Base-by-base conservation (phyloP, 2,888 invertebrate species). In the Clistopyga incitator region DNA sequence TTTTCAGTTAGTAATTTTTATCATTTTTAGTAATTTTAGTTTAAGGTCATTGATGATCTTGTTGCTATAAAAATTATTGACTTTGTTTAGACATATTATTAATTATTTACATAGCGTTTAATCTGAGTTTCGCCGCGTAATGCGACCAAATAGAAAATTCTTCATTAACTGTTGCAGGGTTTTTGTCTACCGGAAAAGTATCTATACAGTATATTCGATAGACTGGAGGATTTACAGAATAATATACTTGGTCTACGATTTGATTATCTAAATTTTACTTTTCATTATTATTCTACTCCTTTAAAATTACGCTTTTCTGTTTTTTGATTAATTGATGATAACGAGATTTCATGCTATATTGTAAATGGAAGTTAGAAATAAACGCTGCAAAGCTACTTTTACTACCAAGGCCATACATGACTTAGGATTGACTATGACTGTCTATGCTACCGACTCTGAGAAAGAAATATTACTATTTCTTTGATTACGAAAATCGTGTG, bases 341-440 rank as follows among this genome's bases (percentile, higher is more conserved):
- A 64, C n/a, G 54, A 76, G 20, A 23, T 54, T 47, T 50, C 83
- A 74, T 83, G 83, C 83, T 47, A 20, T 23, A 38, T 42, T 18
- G 18, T 52, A 8, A 18, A 38, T 6, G 52, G n/a, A 2, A 54
- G 23, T 20, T 29, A 34, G 25, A 52, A 76, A 76, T 54, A 11
- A 82, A 68, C 70, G 75, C 70, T 71, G 47, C 74, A 34, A 75
- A 75, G 75, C 64, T 54, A 54, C 20, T 42, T 42, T 70, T 38
- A 72, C 64, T 52, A 70, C 67, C 18, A n/a, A 52, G 45, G 68
- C 42, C 34, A 45, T 20, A 23, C 82, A 78, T 78, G 78, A 78
- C 47, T 75, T 64, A 78, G 45, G 13, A 68, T 61, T 61, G 3
- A 34, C 61, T 61, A 61, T 34, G 29, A 29, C 29, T 59, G 15